Evolutionary conservation across 2,888 invertebrate species (phyloP).

Genomic region (Dione juno): DNA sequence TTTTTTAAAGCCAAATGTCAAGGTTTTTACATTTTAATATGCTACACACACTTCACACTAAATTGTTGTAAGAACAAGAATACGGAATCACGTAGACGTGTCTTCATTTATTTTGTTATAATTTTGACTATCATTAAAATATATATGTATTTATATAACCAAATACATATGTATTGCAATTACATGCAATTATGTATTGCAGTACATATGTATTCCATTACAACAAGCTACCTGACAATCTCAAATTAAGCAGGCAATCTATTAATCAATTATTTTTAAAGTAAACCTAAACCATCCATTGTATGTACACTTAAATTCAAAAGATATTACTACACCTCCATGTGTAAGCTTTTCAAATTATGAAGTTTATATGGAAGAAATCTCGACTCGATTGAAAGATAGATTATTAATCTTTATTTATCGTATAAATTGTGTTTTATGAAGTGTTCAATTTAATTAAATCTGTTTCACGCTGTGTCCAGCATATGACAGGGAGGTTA

Average conservation of each 20-base stretch:
- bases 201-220: no score
- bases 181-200: no score
- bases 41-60: constrained; percentile 5
- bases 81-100: background rate
- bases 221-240: no score
- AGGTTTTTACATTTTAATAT: constrained; percentile 12
- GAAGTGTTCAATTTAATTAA: no score
- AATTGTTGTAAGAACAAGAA: constrained; percentile 1
- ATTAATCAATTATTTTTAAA: background rate
- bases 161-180: no score
- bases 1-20: constrained; percentile 24
- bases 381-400: background rate
- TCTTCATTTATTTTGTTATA: no score
- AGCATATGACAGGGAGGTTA: no score
- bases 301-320: background rate
- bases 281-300: background rate
- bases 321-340: background rate
- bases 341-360: background rate
- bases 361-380: background rate
- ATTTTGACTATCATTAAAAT: no score
- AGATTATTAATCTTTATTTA: background rate
- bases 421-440: background rate
- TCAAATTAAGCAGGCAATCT: no score
- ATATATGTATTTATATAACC: no score
- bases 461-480: no score